Evolutionary conservation across 2,797 vertebrate species (phyloP), one percentile per base, ranked within the genome.

Genomic region (Vireo griseus): DNA sequence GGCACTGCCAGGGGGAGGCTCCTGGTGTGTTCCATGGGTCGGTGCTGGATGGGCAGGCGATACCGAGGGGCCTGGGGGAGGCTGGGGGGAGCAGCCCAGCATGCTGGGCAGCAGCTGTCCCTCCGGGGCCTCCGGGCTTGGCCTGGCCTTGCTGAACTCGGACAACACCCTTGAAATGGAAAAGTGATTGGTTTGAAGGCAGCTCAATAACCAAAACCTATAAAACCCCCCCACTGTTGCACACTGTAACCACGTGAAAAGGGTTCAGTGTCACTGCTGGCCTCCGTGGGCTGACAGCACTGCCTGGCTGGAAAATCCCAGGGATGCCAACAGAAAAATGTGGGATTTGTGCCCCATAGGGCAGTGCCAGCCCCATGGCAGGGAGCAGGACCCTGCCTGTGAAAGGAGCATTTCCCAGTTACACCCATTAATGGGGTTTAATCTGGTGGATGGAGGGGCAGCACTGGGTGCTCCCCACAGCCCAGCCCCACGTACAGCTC

Each of bases 61-160:
- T 5, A 78, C 66, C 2, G 11, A n/a, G 33, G 84, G 48, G 33
- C 7, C 81, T 9, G 1, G 4, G 5, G 83, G 35, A 5, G n/a
- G 67, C 18, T 0, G 54, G 0, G 48, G 55, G 63, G 94, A 92
- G 44, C 80, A 79, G 42, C 90, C 69, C 8, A 58, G 25, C 50
- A 50, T 2, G 4, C 58, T 37, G 16, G 69, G 94, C 44, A 37
- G 39, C 72, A n/a, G 58, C 15, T 1, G 83, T 37, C 54, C 31
- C 6, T 80, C 61, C 0, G 51, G 35, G 69, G 90, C 28, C 2
- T 93, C 93, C 2, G 74, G 85, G 79, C 95, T 96, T 5, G 80
- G 91, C 71, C 97, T 96, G 80, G 96, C 96, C 95, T 96, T 97
- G 97, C 92, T 97, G 97, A 98, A 98, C 95, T 98, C 97, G 0